Conservation (phyloP, 2,797 vertebrate genomes). For the Bovichtus variegatus region DNA sequence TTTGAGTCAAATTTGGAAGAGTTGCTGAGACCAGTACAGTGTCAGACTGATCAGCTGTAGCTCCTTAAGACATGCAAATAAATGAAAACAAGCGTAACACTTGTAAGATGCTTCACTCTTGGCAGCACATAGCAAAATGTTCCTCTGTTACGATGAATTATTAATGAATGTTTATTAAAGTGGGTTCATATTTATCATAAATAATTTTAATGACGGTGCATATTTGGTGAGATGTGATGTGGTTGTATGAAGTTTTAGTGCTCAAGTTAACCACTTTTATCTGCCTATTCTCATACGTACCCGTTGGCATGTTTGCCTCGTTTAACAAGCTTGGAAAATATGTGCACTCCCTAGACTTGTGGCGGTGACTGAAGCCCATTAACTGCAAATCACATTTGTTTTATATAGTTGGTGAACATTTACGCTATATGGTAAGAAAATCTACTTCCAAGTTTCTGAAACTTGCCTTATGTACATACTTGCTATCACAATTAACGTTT, state of each 20-base stretch:
- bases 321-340: slow-evolving; percentile 1
- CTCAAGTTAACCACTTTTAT: neutral
- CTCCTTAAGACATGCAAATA: neutral
- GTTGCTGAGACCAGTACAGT: neutral
- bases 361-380: neutral
- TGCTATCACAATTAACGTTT: neutral
- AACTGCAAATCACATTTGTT: neutral
- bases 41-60: neutral
- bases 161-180: neutral
- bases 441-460: neutral
- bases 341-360: neutral
- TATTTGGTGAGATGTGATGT: slow-evolving; percentile 11
- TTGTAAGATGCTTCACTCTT: neutral
- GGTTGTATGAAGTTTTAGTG: neutral
- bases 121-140: neutral
- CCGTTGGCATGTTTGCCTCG: neutral
- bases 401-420: neutral
- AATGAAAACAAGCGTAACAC: neutral
- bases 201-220: neutral
- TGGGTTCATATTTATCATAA: neutral
- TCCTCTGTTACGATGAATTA: neutral
- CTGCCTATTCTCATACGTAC: neutral
- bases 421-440: neutral
- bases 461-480: neutral
- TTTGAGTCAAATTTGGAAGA: neutral